Conservation (phyloP, 2,888 invertebrate species). For the Lasioglossum malachurum region DNA sequence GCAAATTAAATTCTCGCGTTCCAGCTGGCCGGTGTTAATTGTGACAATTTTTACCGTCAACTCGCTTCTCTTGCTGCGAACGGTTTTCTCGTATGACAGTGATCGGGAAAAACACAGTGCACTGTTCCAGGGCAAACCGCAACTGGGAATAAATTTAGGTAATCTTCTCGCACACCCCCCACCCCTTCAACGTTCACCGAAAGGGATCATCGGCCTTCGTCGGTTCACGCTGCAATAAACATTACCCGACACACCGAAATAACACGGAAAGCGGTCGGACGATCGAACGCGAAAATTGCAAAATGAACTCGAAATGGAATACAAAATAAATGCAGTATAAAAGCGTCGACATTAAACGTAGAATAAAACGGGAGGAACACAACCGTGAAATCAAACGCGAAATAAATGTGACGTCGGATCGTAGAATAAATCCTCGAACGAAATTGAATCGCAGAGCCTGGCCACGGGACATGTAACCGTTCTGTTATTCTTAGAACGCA, state of each 20-base stretch:
- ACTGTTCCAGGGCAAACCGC: background rate
- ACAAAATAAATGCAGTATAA: background rate
- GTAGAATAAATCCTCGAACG: background rate
- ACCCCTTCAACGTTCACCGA: background rate
- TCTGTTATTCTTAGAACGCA: background rate
- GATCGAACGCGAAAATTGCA: background rate
- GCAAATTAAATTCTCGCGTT: background rate
- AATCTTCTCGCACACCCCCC: background rate
- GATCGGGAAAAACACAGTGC: background rate
- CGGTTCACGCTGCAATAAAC: background rate
- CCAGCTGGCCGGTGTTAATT: background rate
- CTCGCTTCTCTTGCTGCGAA: background rate
- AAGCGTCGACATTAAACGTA: background rate
- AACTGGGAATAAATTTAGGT: background rate
- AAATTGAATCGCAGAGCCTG: background rate
- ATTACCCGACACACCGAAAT: background rate
- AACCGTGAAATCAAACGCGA: background rate
- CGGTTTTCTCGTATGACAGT: background rate
- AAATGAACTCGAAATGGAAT: background rate
- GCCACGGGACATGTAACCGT: background rate
- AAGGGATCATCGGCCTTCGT: background rate
- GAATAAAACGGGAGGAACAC: background rate
- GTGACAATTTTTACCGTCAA: background rate
- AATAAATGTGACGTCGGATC: background rate
- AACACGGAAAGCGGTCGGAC: background rate